Conservation (phyloP, 2,797 vertebrate genomes). For the Chaetophractus vellerosus region DNA sequence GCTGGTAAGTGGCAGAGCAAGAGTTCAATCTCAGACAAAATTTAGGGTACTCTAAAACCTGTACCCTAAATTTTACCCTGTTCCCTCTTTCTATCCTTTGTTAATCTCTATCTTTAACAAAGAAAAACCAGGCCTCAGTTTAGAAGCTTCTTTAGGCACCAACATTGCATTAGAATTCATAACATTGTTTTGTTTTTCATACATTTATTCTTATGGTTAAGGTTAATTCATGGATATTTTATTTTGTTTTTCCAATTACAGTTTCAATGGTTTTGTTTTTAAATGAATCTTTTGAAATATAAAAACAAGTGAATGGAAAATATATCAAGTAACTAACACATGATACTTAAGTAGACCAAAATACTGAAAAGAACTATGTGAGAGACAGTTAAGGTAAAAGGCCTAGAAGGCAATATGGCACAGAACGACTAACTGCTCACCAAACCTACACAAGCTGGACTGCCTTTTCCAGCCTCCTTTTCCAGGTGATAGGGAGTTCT, state of each 20-base stretch:
- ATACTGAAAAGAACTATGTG: not conserved
- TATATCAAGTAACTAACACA: not conserved
- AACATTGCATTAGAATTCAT: not conserved
- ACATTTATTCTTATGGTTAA: constrained; percentile 1
- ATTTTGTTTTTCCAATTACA: not conserved
- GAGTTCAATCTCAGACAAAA: too few species aligned
- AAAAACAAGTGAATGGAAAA: constrained; percentile 47
- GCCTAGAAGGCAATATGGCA: not conserved
- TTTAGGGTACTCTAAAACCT: too few species aligned
- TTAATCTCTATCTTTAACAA: not conserved
- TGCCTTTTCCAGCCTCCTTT: not conserved
- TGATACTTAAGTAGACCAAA: not conserved
- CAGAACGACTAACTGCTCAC: not conserved
- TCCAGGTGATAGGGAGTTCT: not conserved
- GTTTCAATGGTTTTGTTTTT: not conserved
- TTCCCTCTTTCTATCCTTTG: not conserved
- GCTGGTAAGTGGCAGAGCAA: too few species aligned
- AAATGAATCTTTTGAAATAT: not conserved
- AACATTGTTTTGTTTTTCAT: not conserved
- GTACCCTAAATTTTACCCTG: too few species aligned
- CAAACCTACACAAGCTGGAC: not conserved
- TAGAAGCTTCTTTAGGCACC: not conserved
- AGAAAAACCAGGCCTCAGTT: not conserved
- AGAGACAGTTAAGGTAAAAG: not conserved
- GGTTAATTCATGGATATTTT: constrained; percentile 25